A percentile compares a stretch with the other conserved stretches of the same genome.
These are phyloP conservation scores for Drosophila watanabei DNA, from an alignment of 1,140 invertebrate species.

Conservation along the genomic window DNA sequence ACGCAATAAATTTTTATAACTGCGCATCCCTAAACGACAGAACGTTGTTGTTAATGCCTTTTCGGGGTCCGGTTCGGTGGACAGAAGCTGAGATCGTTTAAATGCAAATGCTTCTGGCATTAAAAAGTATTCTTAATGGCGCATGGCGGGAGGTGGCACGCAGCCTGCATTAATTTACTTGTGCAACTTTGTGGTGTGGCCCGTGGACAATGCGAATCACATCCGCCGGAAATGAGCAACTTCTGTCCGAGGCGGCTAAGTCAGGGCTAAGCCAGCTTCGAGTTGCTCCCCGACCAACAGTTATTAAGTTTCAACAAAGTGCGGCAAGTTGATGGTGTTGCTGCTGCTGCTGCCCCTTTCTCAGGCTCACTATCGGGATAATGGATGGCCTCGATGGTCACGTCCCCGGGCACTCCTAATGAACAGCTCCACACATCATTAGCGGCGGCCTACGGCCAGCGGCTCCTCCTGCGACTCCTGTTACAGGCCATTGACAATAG, in stretches of 20 bases:
- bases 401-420: constrained; percentile 61
- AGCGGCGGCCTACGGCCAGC: constrained; percentile 40
- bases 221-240: constrained; percentile 75
- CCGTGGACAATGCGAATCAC: constrained; percentile 53
- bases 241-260: constrained; percentile 37
- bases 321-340: constrained; percentile 27
- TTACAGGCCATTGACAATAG: constrained; percentile 57
- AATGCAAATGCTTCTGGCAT: constrained; percentile 65
- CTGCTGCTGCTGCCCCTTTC: constrained; percentile 35
- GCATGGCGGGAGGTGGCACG: constrained; percentile 28
- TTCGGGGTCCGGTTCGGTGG: constrained; percentile 19
- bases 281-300: constrained; percentile 33
- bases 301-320: constrained; percentile 80
- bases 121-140: constrained; percentile 74
- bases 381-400: constrained; percentile 64
- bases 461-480: constrained; percentile 49
- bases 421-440: constrained; percentile 54
- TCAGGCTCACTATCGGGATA: constrained; percentile 28
- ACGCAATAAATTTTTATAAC: constrained; percentile 56
- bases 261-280: constrained; percentile 7
- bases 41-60: constrained; percentile 40
- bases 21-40: constrained; percentile 37
- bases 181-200: constrained; percentile 55
- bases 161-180: constrained; percentile 68
- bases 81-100: constrained; percentile 60